Conservation (phyloP, 1,140 invertebrate species). For the Cyrtorhinus lividipennis region DNA sequence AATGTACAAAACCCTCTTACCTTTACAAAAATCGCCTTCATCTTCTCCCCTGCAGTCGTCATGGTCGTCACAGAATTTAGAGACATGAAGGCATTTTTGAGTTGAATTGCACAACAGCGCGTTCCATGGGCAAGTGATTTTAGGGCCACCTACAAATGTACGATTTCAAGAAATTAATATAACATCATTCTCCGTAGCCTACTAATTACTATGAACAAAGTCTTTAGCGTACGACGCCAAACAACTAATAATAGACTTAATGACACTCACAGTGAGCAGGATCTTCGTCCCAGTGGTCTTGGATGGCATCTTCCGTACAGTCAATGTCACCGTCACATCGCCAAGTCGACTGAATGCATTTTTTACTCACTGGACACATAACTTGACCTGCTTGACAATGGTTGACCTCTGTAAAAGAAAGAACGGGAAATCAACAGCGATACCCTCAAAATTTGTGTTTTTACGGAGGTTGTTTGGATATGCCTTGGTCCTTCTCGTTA, state of each 20-base stretch:
- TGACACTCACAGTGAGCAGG: constrained; percentile 35
- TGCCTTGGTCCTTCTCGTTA: too few relatives aligned
- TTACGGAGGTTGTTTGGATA: too few relatives aligned
- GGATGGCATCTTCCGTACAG: constrained; percentile 43
- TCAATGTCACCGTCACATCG: constrained; percentile 63
- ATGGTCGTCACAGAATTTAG: constrained; percentile 43
- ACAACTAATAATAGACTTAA: too few relatives aligned
- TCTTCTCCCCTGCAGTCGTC: constrained; percentile 37
- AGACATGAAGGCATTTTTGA: constrained; percentile 34
- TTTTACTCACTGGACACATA: constrained; percentile 42
- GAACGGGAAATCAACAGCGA: too few relatives aligned
- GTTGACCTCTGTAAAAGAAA: background rate
- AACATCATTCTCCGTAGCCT: too few relatives aligned
- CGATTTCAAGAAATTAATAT: too few relatives aligned
- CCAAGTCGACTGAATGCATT: constrained; percentile 61
- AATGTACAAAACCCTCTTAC: background rate
- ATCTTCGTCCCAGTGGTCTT: constrained; percentile 43
- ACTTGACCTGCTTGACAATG: constrained; percentile 44
- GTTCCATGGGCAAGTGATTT: constrained; percentile 24
- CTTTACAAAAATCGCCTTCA: background rate
- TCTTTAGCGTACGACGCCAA: too few relatives aligned
- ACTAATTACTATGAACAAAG: too few relatives aligned
- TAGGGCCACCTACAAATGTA: background rate
- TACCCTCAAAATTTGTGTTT: too few relatives aligned
- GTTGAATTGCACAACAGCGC: constrained; percentile 31